phyloP scores from a whole-genome alignment of 2,797 vertebrate species.

The Sylvilagus floridanus region DNA sequence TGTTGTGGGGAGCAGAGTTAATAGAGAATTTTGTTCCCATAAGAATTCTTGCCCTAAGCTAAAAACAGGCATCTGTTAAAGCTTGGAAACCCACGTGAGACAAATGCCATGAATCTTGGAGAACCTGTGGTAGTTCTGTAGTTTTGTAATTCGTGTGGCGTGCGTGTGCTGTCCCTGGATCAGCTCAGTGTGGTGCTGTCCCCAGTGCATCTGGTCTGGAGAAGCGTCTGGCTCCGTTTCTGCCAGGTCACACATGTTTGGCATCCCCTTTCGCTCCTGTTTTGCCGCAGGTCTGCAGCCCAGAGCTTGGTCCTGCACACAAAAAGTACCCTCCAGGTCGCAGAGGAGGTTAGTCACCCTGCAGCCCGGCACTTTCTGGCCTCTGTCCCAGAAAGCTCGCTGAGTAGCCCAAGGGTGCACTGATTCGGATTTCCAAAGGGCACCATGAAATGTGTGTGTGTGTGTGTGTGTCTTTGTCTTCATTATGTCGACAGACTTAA shows the following conservation, averaged over 20 bases:
- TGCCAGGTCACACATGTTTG: not conserved
- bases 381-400: not conserved
- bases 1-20: not conserved
- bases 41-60: slow-evolving; percentile 37
- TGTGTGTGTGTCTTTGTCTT: not conserved
- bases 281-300: not conserved
- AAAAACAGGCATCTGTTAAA: slow-evolving; percentile 39
- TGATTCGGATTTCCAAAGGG: not conserved
- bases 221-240: not conserved
- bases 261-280: not conserved
- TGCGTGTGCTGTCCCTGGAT: not conserved
- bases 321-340: not conserved
- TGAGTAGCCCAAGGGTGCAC: not conserved
- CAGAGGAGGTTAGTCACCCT: not conserved
- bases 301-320: not conserved
- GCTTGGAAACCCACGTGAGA: slow-evolving; percentile 53
- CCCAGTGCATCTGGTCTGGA: not conserved
- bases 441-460: not conserved
- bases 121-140: slow-evolving; percentile 12
- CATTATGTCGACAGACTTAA: slow-evolving; percentile 37
- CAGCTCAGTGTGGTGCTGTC: not conserved
- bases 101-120: slow-evolving; percentile 34
- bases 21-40: slow-evolving; percentile 45
- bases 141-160: slow-evolving; percentile 39
- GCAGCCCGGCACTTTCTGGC: not conserved